Evolutionary conservation across 2,797 vertebrate species (phyloP).

Genomic region (Etheostoma nigrum): DNA sequence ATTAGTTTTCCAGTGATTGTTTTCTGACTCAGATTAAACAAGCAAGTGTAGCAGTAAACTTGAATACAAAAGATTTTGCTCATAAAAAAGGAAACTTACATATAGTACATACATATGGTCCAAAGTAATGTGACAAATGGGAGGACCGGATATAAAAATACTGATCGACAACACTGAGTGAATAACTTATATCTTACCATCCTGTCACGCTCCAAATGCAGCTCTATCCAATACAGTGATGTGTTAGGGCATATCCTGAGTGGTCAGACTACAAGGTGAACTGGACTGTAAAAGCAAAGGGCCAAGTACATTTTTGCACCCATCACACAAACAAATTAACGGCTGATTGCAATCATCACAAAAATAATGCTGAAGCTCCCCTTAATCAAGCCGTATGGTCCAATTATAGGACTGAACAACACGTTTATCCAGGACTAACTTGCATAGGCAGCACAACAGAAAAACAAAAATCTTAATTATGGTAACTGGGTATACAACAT

Average conservation of each 20-base stretch:
- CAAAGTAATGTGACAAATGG: conserved; percentile 53
- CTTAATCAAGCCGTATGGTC: conserved; percentile 24
- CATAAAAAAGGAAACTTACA: conserved; percentile 16
- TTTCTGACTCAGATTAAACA: conserved; percentile 61
- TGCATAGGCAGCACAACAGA: conserved; percentile 90
- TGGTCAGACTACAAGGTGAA: conserved; percentile 53
- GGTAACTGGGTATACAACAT: conserved; percentile 28
- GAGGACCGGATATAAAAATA: conserved; percentile 64
- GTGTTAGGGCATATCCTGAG: conserved; percentile 77
- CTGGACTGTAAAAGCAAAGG: conserved; percentile 49
- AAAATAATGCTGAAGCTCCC: conserved; percentile 18
- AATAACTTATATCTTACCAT: conserved; percentile 51
- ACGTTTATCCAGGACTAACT: conserved; percentile 78
- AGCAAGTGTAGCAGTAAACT: conserved; percentile 42
- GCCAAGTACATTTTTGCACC: conserved; percentile 74
- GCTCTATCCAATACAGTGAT: conserved; percentile 55
- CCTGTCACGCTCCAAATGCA: conserved; percentile 50
- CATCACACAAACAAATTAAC: conserved; percentile 80
- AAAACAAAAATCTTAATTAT: not conserved
- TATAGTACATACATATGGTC: conserved; percentile 48
- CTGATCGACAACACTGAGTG: conserved; percentile 61
- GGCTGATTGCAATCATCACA: conserved; percentile 87
- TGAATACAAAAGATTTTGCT: conserved; percentile 36
- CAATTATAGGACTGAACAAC: conserved; percentile 14
- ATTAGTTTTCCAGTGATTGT: conserved; percentile 73